These are phyloP conservation scores for Camelus dromedarius DNA, from an alignment of 2,113 vertebrate genomes.

Conservation along the genomic window DNA sequence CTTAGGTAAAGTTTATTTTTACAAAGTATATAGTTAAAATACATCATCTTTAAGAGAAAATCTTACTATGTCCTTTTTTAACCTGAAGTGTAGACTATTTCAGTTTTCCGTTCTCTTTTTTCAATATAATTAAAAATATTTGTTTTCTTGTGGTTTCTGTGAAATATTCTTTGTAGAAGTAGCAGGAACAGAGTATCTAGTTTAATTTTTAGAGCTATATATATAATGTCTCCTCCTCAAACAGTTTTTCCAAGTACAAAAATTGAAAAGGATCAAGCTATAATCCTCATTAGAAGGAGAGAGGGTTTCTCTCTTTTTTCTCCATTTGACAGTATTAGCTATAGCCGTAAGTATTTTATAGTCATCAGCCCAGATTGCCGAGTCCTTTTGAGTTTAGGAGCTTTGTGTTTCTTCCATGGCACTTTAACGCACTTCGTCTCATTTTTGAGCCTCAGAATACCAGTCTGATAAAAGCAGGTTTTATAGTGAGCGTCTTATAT, in stretches of 20 bases:
- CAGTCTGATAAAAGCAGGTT: constrained; percentile 1
- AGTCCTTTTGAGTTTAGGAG: background rate
- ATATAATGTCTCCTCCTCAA: background rate
- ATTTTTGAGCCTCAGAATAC: background rate
- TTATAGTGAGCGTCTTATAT: background rate
- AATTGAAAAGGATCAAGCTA: background rate
- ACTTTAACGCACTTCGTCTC: constrained; percentile 16
- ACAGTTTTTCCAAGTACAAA: background rate
- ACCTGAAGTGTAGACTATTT: constrained; percentile 19
- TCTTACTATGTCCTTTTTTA: constrained; percentile 39
- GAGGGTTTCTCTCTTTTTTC: background rate
- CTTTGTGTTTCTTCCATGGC: background rate
- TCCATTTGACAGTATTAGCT: background rate
- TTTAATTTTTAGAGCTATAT: constrained; percentile 23
- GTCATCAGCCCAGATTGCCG: background rate
- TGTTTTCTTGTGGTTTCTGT: background rate
- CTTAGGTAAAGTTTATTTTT: constrained; percentile 40
- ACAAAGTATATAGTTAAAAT: background rate
- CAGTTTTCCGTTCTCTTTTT: background rate
- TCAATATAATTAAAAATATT: constrained; percentile 15
- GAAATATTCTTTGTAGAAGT: constrained; percentile 26
- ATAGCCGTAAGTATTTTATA: background rate
- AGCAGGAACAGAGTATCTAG: background rate
- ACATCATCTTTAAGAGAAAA: background rate
- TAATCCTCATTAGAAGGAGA: background rate